Conservation (phyloP, 2,797 vertebrate species). For the Pseudochirops corinnae region DNA sequence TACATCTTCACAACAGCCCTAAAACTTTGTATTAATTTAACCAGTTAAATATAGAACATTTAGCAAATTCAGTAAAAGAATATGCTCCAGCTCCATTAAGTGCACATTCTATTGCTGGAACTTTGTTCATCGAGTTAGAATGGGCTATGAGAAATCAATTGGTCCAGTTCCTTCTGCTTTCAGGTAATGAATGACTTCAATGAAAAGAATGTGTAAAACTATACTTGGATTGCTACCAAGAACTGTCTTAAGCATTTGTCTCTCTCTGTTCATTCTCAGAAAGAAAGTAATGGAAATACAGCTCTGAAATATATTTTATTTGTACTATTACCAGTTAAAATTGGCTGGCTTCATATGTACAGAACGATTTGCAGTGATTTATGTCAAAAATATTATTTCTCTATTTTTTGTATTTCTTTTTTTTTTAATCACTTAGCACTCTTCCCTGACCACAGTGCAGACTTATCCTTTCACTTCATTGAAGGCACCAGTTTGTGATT, state of each 20-base stretch:
- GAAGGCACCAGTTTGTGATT: no score
- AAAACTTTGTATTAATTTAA: no score
- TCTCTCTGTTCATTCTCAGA: neutral
- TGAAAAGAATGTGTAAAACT: neutral
- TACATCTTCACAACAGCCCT: no score
- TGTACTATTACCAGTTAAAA: neutral
- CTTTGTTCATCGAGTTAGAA: neutral
- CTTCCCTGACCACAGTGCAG: no score
- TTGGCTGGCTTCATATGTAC: neutral
- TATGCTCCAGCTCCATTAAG: no score
- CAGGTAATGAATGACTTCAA: neutral
- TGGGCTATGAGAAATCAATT: neutral
- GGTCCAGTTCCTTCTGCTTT: neutral
- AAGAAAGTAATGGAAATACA: neutral
- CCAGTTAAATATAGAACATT: no score
- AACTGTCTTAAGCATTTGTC: neutral
- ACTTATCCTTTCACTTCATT: no score
- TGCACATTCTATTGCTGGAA: neutral
- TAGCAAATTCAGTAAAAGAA: no score
- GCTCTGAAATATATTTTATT: neutral
- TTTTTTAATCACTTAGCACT: no score
- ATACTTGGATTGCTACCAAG: neutral
- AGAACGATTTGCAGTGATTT: neutral
- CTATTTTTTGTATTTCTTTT: no score
- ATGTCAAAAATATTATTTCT: neutral